phyloP scores from a whole-genome alignment of 2,797 vertebrate species.

The Podargus strigoides region DNA sequence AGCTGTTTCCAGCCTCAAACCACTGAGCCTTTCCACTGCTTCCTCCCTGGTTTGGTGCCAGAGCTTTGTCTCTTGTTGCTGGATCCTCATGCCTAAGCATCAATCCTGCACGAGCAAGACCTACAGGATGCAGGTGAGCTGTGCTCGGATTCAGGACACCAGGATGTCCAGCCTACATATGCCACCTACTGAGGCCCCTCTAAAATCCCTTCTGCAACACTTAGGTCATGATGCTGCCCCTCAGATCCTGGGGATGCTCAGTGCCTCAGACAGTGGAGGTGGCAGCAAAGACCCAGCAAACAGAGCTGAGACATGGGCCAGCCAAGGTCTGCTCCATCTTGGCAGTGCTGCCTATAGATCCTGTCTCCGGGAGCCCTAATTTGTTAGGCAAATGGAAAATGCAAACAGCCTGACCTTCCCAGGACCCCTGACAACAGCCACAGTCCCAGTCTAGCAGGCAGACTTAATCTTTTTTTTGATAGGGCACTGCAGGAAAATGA shows the following conservation, averaged over 20 bases:
- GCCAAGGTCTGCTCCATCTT: not conserved
- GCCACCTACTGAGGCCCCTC: not conserved
- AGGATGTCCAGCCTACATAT: not conserved
- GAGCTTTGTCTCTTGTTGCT: not conserved
- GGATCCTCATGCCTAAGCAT: not conserved
- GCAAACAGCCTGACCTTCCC: not conserved
- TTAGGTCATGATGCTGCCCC: not conserved
- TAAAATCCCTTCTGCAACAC: not conserved
- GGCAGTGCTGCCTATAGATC: not conserved
- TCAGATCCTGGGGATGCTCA: not conserved
- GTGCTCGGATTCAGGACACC: not conserved
- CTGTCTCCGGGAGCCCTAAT: not conserved
- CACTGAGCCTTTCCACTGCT: accelerated
- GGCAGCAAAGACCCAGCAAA: not conserved
- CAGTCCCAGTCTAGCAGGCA: not conserved
- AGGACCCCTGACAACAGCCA: not conserved
- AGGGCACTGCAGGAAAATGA: not conserved
- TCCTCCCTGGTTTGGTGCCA: not conserved
- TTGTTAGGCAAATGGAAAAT: not conserved
- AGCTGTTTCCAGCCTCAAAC: not conserved
- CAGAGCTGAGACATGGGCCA: not conserved
- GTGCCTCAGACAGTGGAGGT: not conserved
- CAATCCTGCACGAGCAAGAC: not conserved
- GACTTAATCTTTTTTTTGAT: constrained; percentile 4
- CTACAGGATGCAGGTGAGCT: not conserved